Evolutionary conservation across 2,797 vertebrate species (phyloP), one percentile per base, ranked within the genome.

Genomic region (Characodon lateralis): DNA sequence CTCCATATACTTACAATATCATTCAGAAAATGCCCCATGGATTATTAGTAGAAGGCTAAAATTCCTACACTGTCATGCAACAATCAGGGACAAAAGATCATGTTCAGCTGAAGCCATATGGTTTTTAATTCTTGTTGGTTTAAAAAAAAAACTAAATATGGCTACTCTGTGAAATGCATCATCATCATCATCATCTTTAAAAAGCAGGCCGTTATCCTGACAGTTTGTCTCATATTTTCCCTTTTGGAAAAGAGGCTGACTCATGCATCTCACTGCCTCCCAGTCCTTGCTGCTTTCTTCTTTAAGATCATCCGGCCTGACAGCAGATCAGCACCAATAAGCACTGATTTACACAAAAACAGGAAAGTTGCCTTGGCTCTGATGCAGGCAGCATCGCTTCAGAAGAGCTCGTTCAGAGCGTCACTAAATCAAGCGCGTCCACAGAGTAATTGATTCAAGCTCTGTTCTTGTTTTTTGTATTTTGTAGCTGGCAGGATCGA

Each of bases 381-480:
- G 35, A 84, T 55, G 77, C 76, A 83, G 74, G 56, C 71, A 83
- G 83, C 80, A 78, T 86, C 81, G 55, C 74, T 82, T 82, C 78
- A 86, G 74, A 85, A 72, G 78, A 84, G 87, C 85, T 85, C 80
- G 82, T 84, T 80, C 76, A 61, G 76, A 82, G 74, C 68, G 20
- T 24, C 69, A 58, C 71, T 66, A 74, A 84, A 84, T 85, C 84
- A 83, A 81, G 84, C 79, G 68, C 86, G 71, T 35, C 78, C 86
- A 74, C 69, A 13, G 69, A 77, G 76, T 77, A 84, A 91, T 69
- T 79, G 87, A 90, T 89, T 86, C 85, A 75, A 81, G 84, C 79
- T 83, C 75, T 24, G 76, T 46, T 88, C 78, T 83, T 89, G 76
- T 87, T 84, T 88, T 78, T 63, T 12, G 71, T 70, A 53, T 39